phyloP scores from a whole-genome alignment of 2,113 vertebrate species.

The Microcebus griseorufus region DNA sequence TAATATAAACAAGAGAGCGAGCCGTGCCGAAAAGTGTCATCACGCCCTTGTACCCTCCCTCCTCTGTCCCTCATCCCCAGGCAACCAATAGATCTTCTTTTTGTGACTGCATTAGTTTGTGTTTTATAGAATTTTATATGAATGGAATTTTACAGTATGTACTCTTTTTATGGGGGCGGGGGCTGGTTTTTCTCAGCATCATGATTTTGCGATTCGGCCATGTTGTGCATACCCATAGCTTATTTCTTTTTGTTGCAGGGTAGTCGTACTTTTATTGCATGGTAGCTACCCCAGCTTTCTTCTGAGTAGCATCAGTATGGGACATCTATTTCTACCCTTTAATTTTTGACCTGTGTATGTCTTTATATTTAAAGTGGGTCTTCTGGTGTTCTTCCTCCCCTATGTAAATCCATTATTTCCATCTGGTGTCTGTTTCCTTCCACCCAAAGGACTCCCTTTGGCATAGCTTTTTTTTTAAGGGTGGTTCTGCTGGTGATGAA shows the following conservation, averaged over 20 bases:
- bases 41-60: accelerated
- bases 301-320: accelerated
- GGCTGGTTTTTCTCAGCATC: background rate
- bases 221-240: accelerated
- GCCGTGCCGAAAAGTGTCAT: accelerated
- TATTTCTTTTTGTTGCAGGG: no score
- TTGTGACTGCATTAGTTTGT: background rate
- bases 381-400: accelerated
- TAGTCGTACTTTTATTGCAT: accelerated
- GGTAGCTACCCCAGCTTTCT: background rate
- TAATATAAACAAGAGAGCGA: background rate
- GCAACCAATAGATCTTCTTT: background rate
- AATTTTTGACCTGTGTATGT: no score
- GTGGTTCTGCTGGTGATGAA: background rate
- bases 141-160: background rate
- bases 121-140: background rate
- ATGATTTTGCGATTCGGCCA: background rate
- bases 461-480: background rate
- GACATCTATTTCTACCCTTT: background rate
- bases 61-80: background rate
- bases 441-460: no score
- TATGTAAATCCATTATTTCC: background rate
- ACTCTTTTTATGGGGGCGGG: accelerated
- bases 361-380: background rate
- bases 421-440: background rate